Evolutionary conservation across 2,888 invertebrate genomes (phyloP).

Genomic region (Folsomia manolachei): DNA sequence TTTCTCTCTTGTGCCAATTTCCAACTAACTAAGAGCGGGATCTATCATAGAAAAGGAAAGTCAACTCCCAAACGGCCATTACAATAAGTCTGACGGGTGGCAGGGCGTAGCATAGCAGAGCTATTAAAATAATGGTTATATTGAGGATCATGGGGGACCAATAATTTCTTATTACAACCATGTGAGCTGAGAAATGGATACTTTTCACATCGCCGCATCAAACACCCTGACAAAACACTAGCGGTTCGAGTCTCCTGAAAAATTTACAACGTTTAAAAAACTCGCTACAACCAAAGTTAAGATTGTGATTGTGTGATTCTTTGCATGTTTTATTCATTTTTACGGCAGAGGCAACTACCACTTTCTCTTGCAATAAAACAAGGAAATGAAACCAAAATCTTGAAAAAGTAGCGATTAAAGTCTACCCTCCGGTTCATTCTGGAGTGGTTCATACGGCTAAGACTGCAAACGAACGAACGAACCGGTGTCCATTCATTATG

Average conservation of each 20-base stretch:
- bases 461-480: no score
- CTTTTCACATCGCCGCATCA: background rate
- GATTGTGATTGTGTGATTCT: slow-evolving; percentile 8
- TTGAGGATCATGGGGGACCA: slow-evolving; percentile 11
- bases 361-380: no score
- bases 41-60: no score
- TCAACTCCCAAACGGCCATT: background rate
- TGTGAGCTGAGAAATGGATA: background rate
- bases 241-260: no score
- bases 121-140: slow-evolving; percentile 16
- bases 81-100: background rate
- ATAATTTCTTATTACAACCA: background rate
- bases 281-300: background rate
- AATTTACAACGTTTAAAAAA: background rate
- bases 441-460: no score
- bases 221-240: background rate
- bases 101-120: background rate
- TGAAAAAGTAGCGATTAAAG: no score
- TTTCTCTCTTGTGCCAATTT: no score
- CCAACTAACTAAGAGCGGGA: no score
- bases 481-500: no score
- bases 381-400: no score
- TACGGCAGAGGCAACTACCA: background rate
- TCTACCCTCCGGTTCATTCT: no score
- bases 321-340: slow-evolving; percentile 15